Conservation (phyloP, 64 coral and sea anemone species). For the Stichodactyla helianthus region DNA sequence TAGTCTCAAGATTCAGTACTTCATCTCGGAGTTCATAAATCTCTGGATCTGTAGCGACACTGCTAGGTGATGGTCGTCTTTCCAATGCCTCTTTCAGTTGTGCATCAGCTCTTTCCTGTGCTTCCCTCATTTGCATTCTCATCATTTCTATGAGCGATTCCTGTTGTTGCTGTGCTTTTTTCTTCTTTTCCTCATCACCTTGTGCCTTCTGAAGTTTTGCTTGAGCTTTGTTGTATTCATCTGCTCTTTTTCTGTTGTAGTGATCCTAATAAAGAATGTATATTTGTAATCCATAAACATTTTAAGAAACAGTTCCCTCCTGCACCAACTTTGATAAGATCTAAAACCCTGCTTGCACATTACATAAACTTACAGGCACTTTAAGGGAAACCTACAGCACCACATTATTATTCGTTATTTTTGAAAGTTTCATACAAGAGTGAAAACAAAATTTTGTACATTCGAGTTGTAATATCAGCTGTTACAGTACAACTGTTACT, state of each 20-base stretch:
- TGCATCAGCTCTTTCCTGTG: conserved; percentile 65
- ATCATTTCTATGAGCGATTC: conserved; percentile 89
- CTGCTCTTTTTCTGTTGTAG: conserved; percentile 67
- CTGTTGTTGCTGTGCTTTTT: conserved; percentile 74
- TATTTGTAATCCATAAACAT: neutral
- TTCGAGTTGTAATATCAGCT: too few relatives aligned
- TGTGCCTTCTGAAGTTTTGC: conserved; percentile 77
- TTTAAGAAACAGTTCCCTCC: too few relatives aligned
- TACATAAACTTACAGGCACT: too few relatives aligned
- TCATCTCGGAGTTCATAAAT: conserved; percentile 74
- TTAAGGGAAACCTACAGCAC: too few relatives aligned
- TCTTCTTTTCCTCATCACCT: conserved; percentile 45
- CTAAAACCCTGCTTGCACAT: too few relatives aligned
- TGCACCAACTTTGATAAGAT: too few relatives aligned
- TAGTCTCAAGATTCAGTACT: conserved; percentile 65
- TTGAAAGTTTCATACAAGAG: too few relatives aligned
- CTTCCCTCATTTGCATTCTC: conserved; percentile 94
- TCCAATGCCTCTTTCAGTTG: conserved; percentile 77
- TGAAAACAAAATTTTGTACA: too few relatives aligned
- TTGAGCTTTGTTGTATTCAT: conserved; percentile 52
- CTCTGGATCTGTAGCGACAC: conserved; percentile 61
- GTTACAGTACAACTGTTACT: too few relatives aligned
- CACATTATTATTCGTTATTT: too few relatives aligned
- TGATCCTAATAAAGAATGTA: conserved; percentile 12
- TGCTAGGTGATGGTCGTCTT: conserved; percentile 52